Percentiles rank a stretch among this genome's conserved stretches.
Conservation (phyloP, 2,888 invertebrate genomes). For the Rhagonycha fulva region DNA sequence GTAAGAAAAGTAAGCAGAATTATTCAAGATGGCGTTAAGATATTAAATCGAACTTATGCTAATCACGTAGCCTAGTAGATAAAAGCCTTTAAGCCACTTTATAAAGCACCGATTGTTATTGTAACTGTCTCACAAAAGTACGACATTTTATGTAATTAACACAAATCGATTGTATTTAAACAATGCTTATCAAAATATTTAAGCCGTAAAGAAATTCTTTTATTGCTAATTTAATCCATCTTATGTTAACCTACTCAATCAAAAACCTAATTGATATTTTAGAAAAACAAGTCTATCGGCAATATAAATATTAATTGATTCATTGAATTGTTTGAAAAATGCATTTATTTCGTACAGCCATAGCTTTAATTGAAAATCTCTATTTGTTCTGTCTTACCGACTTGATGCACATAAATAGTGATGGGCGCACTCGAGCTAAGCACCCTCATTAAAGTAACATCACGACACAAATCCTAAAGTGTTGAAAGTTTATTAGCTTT, state of each 20-base stretch:
- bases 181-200: neutral
- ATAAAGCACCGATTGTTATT: slow-evolving; percentile 1
- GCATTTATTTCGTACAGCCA: neutral
- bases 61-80: slow-evolving; percentile 30
- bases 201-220: neutral
- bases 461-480: neutral
- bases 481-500: neutral
- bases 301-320: neutral
- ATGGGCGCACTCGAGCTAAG: neutral
- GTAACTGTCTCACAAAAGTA: neutral
- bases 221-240: neutral
- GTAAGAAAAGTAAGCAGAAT: slow-evolving; percentile 49
- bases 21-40: slow-evolving; percentile 53
- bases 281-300: neutral
- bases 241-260: neutral
- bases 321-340: neutral
- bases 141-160: neutral
- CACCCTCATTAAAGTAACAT: neutral
- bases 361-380: neutral
- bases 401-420: neutral
- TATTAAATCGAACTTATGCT: slow-evolving; percentile 45
- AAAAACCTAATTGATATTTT: neutral
- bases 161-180: neutral
- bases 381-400: neutral
- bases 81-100: slow-evolving; percentile 1